Evolutionary conservation across 2,113 vertebrate species (phyloP), one percentile per base, ranked within the genome.

Genomic region (Illadopsis cleaveri): DNA sequence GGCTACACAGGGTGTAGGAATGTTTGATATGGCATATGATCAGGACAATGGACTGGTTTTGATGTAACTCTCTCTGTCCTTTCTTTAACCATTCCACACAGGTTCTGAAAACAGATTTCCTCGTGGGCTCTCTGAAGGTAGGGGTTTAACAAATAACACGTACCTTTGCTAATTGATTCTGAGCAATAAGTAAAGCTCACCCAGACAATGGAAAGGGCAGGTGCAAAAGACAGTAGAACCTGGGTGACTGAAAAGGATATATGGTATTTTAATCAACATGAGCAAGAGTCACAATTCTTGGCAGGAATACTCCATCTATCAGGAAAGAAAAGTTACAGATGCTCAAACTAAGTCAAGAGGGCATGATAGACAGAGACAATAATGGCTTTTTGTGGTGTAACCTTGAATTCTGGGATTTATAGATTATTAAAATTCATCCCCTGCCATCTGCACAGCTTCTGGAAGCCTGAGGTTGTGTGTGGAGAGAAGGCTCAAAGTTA

Each of bases 41-140:
- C 6, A 25, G 86, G 61, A 35, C 21, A 79, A 69, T 25, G 18
- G 27, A 37, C 27, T 88, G 35, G 1, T 81, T 89, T 84, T 82
- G 28, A 82, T 79, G 47, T 82, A 96, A 89, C n/a, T 58, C 22
- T 83, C 51, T 84, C 53, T 91, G 30, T 90, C 11, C 17, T 92
- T 88, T 76, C 51, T 91, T 83, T 81, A 85, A 92, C 42, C 19
- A 44, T 73, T 83, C 37, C 51, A 35, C 38, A 94, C 30, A 96
- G 96, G 70, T 84, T 58, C 81, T 60, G 90, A 62, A 79, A 84
- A n/a, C 16, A 81, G 86, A 87, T 84, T 53, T 88, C 73, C n/a
- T 96, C 66, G 80, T 75, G 60, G 45, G 38, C 11, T 89, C 47
- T 40, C 53, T 94, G 47, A 96, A 97, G 96, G 97, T 96, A 97